A percentile compares a stretch with the other conserved stretches of the same genome.
These are phyloP conservation scores for Pristionchus pacificus DNA, from an alignment of 1,140 invertebrate species.

Conservation along the genomic window DNA sequence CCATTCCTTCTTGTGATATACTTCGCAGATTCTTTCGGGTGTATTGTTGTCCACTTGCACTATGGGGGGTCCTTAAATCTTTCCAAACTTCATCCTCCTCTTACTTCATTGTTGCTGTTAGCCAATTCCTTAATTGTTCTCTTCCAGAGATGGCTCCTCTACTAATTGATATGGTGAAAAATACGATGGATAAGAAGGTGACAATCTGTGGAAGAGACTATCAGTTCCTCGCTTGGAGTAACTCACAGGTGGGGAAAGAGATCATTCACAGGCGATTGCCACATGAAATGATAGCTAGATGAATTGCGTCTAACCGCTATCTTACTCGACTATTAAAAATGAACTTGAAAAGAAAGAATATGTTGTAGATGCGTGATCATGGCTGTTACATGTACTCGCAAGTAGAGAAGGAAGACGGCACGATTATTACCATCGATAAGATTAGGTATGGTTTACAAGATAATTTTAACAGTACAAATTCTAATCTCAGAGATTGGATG, in stretches of 20 bases:
- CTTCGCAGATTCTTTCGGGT: too few species aligned
- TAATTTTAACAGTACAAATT: background rate
- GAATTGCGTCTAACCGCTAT: too few species aligned
- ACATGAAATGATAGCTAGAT: too few species aligned
- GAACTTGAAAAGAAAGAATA: too few species aligned
- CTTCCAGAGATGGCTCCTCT: conserved; percentile 31
- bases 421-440: conserved; percentile 24
- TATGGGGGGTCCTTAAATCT: too few species aligned
- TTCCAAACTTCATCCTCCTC: too few species aligned
- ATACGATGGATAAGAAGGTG: conserved; percentile 34
- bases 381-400: conserved; percentile 53
- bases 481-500: conserved; percentile 36
- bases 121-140: too few species aligned
- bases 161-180: conserved; percentile 30
- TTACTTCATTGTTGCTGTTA: too few species aligned
- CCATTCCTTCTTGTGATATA: too few species aligned
- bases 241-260: conserved; percentile 41
- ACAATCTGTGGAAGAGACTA: conserved; percentile 42
- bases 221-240: conserved; percentile 50
- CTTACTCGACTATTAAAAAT: too few species aligned
- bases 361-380: conserved; percentile 48
- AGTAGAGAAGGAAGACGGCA: conserved; percentile 17
- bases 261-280: background rate
- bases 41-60: too few species aligned
- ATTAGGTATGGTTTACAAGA: conserved; percentile 21